phyloP scores from a whole-genome alignment of 2,113 vertebrate genomes.

The Verasper variegatus region DNA sequence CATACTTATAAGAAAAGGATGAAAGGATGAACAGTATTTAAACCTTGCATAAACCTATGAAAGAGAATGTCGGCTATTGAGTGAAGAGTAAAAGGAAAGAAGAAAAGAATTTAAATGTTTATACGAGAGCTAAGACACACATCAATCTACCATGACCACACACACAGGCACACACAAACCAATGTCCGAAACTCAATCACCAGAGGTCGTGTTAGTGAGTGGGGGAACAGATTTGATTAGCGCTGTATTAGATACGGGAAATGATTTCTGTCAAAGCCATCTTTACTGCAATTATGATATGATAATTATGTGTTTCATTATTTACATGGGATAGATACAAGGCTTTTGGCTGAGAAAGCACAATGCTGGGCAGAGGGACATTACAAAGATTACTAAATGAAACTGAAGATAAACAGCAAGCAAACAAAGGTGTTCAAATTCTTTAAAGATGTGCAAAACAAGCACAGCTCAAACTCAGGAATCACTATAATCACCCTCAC shows the following conservation, averaged over 20 bases:
- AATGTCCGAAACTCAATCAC: conserved; percentile 97
- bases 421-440: background rate
- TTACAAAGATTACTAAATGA: conserved; percentile 12
- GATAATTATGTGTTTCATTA: conserved; percentile 99
- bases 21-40: background rate
- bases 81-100: background rate
- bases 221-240: conserved; percentile 99
- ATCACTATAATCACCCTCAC: no score
- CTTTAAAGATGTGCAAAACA: no score
- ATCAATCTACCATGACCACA: conserved; percentile 25
- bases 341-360: conserved; percentile 82
- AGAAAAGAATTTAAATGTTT: background rate
- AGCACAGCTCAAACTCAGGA: no score
- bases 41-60: background rate
- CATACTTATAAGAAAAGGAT: background rate
- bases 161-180: conserved; percentile 71
- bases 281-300: conserved; percentile 99
- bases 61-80: background rate
- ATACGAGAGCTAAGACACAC: conserved; percentile 10
- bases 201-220: conserved; percentile 97
- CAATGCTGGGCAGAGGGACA: conserved; percentile 7
- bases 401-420: background rate
- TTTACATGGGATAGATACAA: conserved; percentile 94
- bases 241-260: conserved; percentile 99
- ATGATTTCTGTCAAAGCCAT: conserved; percentile 99